These are phyloP conservation scores for Drosophila demipolita DNA, from an alignment of 2,888 invertebrate species.

Conservation along the genomic window DNA sequence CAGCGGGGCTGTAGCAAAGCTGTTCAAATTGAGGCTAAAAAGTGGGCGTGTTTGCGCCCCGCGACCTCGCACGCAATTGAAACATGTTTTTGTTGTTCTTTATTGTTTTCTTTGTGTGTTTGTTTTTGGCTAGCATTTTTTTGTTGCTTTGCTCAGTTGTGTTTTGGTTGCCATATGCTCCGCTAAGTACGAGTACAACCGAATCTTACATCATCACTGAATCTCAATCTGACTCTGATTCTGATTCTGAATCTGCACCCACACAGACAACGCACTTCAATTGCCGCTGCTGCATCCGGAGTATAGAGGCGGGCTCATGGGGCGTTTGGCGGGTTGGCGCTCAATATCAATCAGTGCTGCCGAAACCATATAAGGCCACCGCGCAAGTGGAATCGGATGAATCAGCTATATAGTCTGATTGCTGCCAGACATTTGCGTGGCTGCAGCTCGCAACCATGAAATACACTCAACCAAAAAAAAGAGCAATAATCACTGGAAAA, in stretches of 20 bases:
- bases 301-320: not conserved
- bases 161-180: slow-evolving; percentile 23
- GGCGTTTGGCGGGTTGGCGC: not conserved
- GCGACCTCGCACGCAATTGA: slow-evolving; percentile 73
- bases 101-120: slow-evolving; percentile 17
- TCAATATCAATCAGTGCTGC: slow-evolving; percentile 42
- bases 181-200: slow-evolving; percentile 4
- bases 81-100: slow-evolving; percentile 36
- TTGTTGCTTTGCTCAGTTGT: slow-evolving; percentile 8
- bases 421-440: slow-evolving; percentile 51
- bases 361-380: slow-evolving; percentile 33
- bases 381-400: slow-evolving; percentile 31
- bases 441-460: slow-evolving; percentile 1
- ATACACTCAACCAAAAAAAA: not conserved
- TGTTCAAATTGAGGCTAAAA: slow-evolving; percentile 44
- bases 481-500: not conserved
- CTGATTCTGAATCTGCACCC: slow-evolving; percentile 38
- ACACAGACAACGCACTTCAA: slow-evolving; percentile 26
- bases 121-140: not conserved
- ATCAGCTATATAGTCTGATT: slow-evolving; percentile 43
- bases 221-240: not conserved
- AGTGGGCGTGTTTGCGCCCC: slow-evolving; percentile 48
- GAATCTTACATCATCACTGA: slow-evolving; percentile 54
- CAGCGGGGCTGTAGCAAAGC: slow-evolving; percentile 27
- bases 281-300: not conserved